Evolutionary conservation across 37 sponge, comb jelly and placozoan species (phyloP).

Genomic region (Trichoplax adhaerens): DNA sequence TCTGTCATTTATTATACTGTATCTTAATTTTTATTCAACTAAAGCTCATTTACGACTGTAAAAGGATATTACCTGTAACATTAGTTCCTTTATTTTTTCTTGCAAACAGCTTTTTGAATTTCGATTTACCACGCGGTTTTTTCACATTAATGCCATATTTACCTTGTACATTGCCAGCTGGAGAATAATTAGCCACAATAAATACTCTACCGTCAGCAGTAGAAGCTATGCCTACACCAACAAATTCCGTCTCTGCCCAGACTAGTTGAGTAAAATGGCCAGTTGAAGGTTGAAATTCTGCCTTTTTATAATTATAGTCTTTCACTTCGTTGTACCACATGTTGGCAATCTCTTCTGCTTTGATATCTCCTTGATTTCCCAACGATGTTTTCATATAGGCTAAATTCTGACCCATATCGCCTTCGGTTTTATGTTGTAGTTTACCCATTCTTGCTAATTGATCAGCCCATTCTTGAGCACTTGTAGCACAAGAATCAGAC

Average conservation of each 20-base stretch:
- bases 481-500: constrained; percentile 28
- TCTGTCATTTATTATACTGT: no score
- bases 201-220: constrained; percentile 18
- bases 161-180: constrained; percentile 44
- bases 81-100: no score
- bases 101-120: no score
- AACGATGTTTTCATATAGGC: background rate
- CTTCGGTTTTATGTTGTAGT: constrained; percentile 13
- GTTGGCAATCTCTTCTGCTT: constrained; percentile 22
- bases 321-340: constrained; percentile 73
- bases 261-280: constrained; percentile 95
- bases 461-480: constrained; percentile 67
- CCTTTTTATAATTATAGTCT: constrained; percentile 48
- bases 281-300: constrained; percentile 40
- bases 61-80: no score
- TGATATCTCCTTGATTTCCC: constrained; percentile 9
- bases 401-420: constrained; percentile 69
- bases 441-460: constrained; percentile 30
- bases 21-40: no score
- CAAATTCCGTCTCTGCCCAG: constrained; percentile 57
- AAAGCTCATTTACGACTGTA: no score
- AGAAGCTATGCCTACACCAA: constrained; percentile 31
- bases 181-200: constrained; percentile 63
- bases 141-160: no score
- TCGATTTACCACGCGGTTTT: no score